Percentiles rank a stretch among this genome's conserved stretches.
These are phyloP conservation scores for Zootermopsis nevadensis DNA, from an alignment of 2,888 invertebrate genomes.

Conservation along the genomic window DNA sequence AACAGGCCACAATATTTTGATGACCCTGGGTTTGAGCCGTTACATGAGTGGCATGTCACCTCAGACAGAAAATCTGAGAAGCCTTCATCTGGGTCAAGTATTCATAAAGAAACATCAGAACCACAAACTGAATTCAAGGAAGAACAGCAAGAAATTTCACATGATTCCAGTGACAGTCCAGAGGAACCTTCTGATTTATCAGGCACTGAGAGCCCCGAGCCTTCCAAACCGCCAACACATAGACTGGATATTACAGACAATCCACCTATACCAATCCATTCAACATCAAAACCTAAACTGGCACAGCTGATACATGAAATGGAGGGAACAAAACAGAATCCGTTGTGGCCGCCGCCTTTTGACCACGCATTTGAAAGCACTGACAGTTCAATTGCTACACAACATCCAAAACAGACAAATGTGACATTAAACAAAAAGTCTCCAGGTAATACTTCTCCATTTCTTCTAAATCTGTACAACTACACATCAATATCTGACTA, in stretches of 20 bases:
- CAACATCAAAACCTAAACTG: constrained; percentile 37
- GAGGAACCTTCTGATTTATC: not conserved
- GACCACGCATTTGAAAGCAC: constrained; percentile 19
- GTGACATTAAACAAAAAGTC: not conserved
- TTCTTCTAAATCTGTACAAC: constrained; percentile 5
- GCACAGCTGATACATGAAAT: constrained; percentile 24
- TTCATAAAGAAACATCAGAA: not conserved
- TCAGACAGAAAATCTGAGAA: not conserved
- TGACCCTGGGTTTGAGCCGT: not conserved
- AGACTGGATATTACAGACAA: not conserved
- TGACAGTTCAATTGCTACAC: constrained; percentile 8
- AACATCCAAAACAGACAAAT: not conserved
- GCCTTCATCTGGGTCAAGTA: not conserved
- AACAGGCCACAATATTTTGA: not conserved
- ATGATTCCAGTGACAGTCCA: not conserved
- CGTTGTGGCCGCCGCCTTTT: constrained; percentile 31
- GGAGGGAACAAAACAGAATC: constrained; percentile 22
- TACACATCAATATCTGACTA: constrained; percentile 20
- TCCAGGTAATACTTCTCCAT: not conserved
- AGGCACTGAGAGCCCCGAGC: not conserved
- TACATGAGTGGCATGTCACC: not conserved
- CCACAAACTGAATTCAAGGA: not conserved
- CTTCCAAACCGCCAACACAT: not conserved
- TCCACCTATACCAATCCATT: constrained; percentile 24
- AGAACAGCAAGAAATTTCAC: not conserved